A percentile compares a stretch with the other conserved stretches of the same genome.
Evolutionary conservation across 2,888 invertebrate species (phyloP).

Genomic region (Cloeon dipterum): DNA sequence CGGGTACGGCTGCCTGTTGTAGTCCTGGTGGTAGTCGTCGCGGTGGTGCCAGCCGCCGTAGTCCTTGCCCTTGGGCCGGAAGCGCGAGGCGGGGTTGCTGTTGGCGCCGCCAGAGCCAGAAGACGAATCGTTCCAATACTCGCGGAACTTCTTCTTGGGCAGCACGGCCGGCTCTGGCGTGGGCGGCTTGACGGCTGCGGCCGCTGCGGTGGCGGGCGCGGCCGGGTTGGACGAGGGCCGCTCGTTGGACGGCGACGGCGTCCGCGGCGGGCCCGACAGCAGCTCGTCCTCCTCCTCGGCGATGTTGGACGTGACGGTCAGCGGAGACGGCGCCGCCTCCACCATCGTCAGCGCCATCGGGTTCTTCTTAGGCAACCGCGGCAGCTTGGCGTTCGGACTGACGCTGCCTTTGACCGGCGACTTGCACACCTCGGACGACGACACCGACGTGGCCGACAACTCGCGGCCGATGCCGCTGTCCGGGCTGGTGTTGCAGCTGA

Average conservation of each 20-base stretch:
- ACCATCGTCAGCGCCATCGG: background rate
- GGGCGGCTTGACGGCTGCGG: slow-evolving; percentile 6
- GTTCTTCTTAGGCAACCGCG: slow-evolving; percentile 8
- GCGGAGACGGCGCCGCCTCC: slow-evolving; percentile 2
- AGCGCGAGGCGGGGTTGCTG: slow-evolving; percentile 30
- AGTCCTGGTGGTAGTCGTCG: too few relatives aligned
- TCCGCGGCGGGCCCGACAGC: slow-evolving; percentile 24
- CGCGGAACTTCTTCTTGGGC: slow-evolving; percentile 48
- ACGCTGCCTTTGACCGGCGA: slow-evolving; percentile 20
- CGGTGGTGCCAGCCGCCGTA: slow-evolving; percentile 38
- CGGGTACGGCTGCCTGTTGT: background rate
- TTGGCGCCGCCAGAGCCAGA: slow-evolving; percentile 1
- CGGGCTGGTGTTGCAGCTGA: slow-evolving; percentile 61
- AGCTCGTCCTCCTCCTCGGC: slow-evolving; percentile 16
- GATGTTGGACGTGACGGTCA: slow-evolving; percentile 7
- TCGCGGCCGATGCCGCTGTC: slow-evolving; percentile 67
- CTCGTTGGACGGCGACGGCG: slow-evolving; percentile 25
- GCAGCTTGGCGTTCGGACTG: slow-evolving; percentile 10
- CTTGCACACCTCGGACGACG: slow-evolving; percentile 18
- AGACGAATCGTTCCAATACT: slow-evolving; percentile 2
- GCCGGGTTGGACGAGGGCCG: slow-evolving; percentile 9
- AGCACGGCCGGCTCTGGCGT: slow-evolving; percentile 6
- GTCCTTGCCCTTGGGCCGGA: slow-evolving; percentile 47
- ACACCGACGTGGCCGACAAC: slow-evolving; percentile 18
- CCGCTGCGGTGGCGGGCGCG: slow-evolving; percentile 6